Conservation (phyloP, 1,140 invertebrate species). For the Pachyrhynchus sulphureomaculatus region DNA sequence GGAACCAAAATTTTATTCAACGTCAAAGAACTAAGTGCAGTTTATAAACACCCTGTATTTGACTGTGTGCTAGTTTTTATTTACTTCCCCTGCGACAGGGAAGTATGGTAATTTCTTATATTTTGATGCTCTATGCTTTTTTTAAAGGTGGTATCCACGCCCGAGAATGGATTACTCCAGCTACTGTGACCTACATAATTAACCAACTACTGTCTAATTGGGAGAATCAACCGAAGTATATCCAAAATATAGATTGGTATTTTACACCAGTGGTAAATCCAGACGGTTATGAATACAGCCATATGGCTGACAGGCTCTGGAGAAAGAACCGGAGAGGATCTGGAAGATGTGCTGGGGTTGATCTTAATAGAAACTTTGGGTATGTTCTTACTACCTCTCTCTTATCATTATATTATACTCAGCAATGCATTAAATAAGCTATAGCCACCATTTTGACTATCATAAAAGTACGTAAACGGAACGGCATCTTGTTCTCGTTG, state of each 20-base stretch:
- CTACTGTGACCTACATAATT: constrained; percentile 80
- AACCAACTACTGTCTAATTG: constrained; percentile 76
- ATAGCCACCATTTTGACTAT: too few relatives aligned
- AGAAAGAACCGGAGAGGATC: constrained; percentile 72
- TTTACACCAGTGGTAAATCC: constrained; percentile 81
- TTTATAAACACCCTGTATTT: too few relatives aligned
- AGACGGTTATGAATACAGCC: constrained; percentile 85
- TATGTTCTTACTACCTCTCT: too few relatives aligned
- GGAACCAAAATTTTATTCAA: too few relatives aligned
- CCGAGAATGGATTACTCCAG: constrained; percentile 89
- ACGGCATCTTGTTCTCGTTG: too few relatives aligned
- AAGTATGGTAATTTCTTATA: too few relatives aligned
- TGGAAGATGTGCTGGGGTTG: constrained; percentile 68
- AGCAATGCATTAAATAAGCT: too few relatives aligned
- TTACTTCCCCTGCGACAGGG: too few relatives aligned
- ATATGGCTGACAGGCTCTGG: constrained; percentile 75
- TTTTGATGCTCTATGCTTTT: too few relatives aligned
- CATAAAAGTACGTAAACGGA: not conserved
- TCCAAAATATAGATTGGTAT: constrained; percentile 81
- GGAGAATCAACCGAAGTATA: constrained; percentile 64
- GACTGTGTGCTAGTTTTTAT: too few relatives aligned
- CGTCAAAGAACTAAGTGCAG: too few relatives aligned
- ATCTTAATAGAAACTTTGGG: constrained; percentile 82
- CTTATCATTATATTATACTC: too few relatives aligned
- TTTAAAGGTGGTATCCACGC: constrained; percentile 76